Base-by-base conservation (phyloP, 2,888 invertebrate species). In the Eupithecia subfuscata region DNA sequence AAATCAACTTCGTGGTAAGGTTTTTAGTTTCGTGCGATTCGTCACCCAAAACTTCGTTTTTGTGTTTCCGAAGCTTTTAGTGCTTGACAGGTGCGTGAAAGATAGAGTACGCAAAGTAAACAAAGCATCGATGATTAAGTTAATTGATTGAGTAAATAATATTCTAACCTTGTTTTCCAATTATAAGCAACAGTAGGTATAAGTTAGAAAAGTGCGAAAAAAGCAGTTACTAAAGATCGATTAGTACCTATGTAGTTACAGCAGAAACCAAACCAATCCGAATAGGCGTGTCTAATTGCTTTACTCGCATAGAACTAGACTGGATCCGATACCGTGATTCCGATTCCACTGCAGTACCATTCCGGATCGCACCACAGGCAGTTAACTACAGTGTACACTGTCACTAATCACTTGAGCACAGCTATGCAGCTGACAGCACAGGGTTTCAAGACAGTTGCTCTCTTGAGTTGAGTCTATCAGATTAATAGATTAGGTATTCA, bases 361-460 rank as follows among this genome's bases (percentile, higher is more conserved):
- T 79, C 74, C 77, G 73, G 85, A 86, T 82, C 83, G 75, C 69
- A 76, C 78, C 77, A 74, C 79, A 75, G 84, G 84, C 88, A 87
- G 89, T 90, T 89, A 90, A 86, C 86, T 88, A 87, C 90, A 90
- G 87, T 86, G 86, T 88, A 88, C 88, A 88, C 87, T 86, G 82
- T 86, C 87, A 89, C 87, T 88, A 90, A 91, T 90, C 90, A 90
- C 88, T 86, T 81, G 83, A 86, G 83, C 81, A 82, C 83, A 82
- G 82, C 82, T 77, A 77, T 91, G 91, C 85, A 84, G 83, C 84
- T 88, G 90, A 91, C 90, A 87, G 87, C 82, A 86, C 85, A 84
- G 85, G 83, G 78, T 79, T 67, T 78, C 75, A 75, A 79, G 79
- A 85, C 82, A 84, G 83, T 82, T 80, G 73, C 74, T 81, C 84